Evolutionary conservation across 1,140 invertebrate genomes (phyloP), one percentile per base, ranked within the genome.

Genomic region (Dolichoris vasculosae): DNA sequence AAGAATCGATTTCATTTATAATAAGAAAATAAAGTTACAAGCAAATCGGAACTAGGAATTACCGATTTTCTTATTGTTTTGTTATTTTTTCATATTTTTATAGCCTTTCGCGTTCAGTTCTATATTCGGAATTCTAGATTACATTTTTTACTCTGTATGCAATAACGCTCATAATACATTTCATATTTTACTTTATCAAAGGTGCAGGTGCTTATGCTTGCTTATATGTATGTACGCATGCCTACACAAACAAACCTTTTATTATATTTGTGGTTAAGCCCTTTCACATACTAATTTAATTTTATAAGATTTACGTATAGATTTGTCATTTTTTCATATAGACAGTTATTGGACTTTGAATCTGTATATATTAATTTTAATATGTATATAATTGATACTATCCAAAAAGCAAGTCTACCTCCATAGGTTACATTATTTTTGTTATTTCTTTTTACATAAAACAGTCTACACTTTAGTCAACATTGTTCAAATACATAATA

Each of bases 21-120:
- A 76, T 81, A 86, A 82, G 80, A 86, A 82, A 86, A 86, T 82
- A 82, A 82, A 64, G 80, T 86, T 43, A 78, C 23, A 86, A 86
- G 73, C 59, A 67, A 59, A 82, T 82, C 63, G 84, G 79, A 86
- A 82, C 63, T 82, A 75, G 79, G 32, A 86, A 81, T 67, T 64
- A n/a, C 69, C 55, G 63, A 81, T 82, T 82, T 81, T 81, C 46
- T 73, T 63, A 38, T 81, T 76, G 67, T 69, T 46, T 69, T 55
- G 32, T 59, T 73, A 63, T 51, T 55, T n/a, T 69, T 69, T 46
- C 40, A 63, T 48, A 71, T 63, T 64, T 77, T 71, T 35, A 35
- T 71, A 77, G 71, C 59, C 71, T 69, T 84, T 63, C 30, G 51
- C 55, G 9, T 30, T 85, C 48, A 46, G 43, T 63, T 55, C 55